Evolutionary conservation across 2,888 invertebrate genomes (phyloP), one percentile per base, ranked within the genome.

Genomic region (Boloria euphrosyne): DNA sequence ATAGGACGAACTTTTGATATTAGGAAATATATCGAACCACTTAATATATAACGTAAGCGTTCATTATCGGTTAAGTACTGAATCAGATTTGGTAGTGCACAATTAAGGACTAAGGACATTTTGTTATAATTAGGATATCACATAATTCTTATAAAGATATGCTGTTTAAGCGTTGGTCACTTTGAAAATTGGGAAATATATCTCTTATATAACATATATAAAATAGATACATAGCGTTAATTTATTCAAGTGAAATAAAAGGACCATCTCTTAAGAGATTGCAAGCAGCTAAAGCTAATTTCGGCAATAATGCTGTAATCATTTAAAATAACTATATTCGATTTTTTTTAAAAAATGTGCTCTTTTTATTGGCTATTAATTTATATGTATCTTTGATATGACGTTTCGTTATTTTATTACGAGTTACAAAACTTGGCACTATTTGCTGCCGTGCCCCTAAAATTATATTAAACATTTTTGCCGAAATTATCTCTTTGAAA

Each of bases 61-160:
- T 83, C 77, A 38, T 10, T 77, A 79, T 85, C 81, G 83, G 80
- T 81, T 90, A 90, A 90, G 90, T 90, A 90, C 90, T 85, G 87
- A 82, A 86, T 83, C 57, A 84, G 83, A 78, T 88, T 89, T 88
- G 88, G 88, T 89, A 80, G 76, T 81, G 75, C 72, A 72, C 69
- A 73, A 74, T 76, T 77, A 77, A 81, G 87, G 85, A 78, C 80
- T 81, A 84, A 87, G 87, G 87, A 88, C 85, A 85, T 76, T 81
- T 84, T 80, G 82, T 86, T 87, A 89, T 81, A 88, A 84, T 88
- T 88, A 90, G 87, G 87, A 85, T 90, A 92, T 91, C 91, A 91
- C 91, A 92, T 90, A 86, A 85, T 86, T 86, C 91, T 91, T 91
- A 87, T 71, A 87, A 83, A 89, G 90, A 91, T 91, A 91, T 91